Evolutionary conservation across 2,113 vertebrate species (phyloP).

Genomic region (Crypturellus undulatus): DNA sequence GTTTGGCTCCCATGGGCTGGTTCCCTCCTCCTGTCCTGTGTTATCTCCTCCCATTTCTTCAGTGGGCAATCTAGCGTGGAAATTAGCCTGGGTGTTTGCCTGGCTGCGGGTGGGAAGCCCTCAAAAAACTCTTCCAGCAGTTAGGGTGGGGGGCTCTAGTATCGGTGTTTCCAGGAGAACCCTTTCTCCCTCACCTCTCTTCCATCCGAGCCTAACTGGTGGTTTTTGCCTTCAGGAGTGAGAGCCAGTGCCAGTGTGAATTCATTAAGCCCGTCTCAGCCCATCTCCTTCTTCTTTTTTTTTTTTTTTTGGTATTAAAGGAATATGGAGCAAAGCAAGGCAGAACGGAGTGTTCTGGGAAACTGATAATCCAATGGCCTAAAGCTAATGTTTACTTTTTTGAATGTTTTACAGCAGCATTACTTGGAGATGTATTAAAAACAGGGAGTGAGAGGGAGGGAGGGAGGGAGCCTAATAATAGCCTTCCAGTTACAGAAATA

Average conservation of each 20-base stretch:
- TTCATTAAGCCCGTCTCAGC: slow-evolving; percentile 61
- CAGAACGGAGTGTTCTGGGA: slow-evolving; percentile 80
- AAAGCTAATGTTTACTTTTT: slow-evolving; percentile 83
- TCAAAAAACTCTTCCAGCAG: slow-evolving; percentile 6
- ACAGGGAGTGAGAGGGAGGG: slow-evolving; percentile 27
- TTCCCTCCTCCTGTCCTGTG: neutral
- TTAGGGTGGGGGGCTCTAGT: neutral
- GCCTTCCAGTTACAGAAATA: slow-evolving; percentile 81
- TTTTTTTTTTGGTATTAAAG: slow-evolving; percentile 65
- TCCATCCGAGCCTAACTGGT: neutral
- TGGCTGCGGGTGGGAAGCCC: neutral
- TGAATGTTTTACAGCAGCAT: slow-evolving; percentile 80
- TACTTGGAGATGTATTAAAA: slow-evolving; percentile 79
- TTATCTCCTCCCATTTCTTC: neutral
- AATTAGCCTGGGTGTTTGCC: neutral
- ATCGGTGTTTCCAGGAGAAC: neutral
- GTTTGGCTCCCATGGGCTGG: rapidly evolving
- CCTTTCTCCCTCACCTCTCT: slow-evolving; percentile 25
- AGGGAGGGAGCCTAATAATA: slow-evolving; percentile 81
- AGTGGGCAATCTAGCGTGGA: neutral
- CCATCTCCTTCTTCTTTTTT: slow-evolving; percentile 1
- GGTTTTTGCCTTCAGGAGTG: neutral
- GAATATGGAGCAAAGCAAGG: slow-evolving; percentile 73
- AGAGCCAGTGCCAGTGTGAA: neutral
- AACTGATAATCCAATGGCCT: slow-evolving; percentile 82